Evolutionary conservation across 2,888 invertebrate species (phyloP).

Genomic region (Lasioglossum lativentre): DNA sequence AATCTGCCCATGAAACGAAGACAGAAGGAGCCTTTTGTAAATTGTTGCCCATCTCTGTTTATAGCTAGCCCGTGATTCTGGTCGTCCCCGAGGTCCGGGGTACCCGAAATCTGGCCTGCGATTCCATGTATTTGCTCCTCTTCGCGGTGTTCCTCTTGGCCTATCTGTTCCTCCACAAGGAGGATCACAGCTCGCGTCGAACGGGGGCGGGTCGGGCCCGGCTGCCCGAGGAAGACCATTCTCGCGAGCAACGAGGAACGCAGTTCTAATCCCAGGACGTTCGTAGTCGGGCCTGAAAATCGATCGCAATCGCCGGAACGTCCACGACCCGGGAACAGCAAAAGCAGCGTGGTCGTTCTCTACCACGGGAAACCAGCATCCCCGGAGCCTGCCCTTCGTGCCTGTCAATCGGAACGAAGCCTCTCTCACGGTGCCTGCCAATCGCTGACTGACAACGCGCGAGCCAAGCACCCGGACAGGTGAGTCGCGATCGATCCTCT

Average conservation of each 20-base stretch:
- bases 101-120: constrained; percentile 11
- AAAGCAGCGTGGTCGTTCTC: constrained; percentile 78
- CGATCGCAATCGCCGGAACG: constrained; percentile 50
- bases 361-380: constrained; percentile 73
- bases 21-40: neutral
- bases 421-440: constrained; percentile 27
- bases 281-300: constrained; percentile 62
- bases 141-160: constrained; percentile 58
- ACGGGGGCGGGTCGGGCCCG: constrained; percentile 28
- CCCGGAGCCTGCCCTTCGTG: constrained; percentile 58
- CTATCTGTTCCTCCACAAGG: constrained; percentile 50
- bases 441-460: neutral
- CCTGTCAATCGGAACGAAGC: constrained; percentile 72
- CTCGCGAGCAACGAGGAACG: constrained; percentile 2
- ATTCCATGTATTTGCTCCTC: constrained; percentile 58
- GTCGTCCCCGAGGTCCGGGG: constrained; percentile 24
- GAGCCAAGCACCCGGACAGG: constrained; percentile 25
- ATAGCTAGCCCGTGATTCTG: constrained; percentile 37
- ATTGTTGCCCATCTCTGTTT: constrained; percentile 23
- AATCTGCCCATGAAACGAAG: neutral
- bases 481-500: constrained; percentile 4
- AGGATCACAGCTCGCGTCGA: constrained; percentile 17
- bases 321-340: constrained; percentile 73
- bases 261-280: constrained; percentile 46
- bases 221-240: neutral